Evolutionary conservation across 2,888 invertebrate genomes (phyloP).

Genomic region (Pandemis corylana): DNA sequence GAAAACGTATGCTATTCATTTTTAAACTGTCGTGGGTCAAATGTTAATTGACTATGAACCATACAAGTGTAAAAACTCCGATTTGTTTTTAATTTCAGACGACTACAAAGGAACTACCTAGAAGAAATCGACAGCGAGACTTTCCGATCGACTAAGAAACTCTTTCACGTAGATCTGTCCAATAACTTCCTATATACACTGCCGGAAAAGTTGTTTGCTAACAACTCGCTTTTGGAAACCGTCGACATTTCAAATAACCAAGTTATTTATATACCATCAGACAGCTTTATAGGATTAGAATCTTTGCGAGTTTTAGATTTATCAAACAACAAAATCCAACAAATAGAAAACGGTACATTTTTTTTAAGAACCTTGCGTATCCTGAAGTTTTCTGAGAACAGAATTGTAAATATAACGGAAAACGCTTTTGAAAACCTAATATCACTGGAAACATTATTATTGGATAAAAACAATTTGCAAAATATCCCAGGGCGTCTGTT

Average conservation of each 20-base stretch:
- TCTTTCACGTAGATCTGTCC: slow-evolving; percentile 88
- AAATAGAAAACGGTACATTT: slow-evolving; percentile 85
- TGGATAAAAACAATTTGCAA: slow-evolving; percentile 83
- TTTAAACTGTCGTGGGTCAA: background rate
- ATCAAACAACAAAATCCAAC: slow-evolving; percentile 87
- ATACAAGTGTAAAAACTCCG: background rate
- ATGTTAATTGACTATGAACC: background rate
- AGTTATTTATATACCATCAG: slow-evolving; percentile 84
- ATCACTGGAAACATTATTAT: slow-evolving; percentile 82
- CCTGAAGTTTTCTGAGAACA: slow-evolving; percentile 89
- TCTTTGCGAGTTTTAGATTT: slow-evolving; percentile 88
- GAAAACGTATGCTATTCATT: background rate
- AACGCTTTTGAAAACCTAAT: slow-evolving; percentile 82
- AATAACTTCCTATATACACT: slow-evolving; percentile 86
- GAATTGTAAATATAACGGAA: slow-evolving; percentile 84
- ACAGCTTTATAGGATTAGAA: slow-evolving; percentile 83
- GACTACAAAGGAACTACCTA: slow-evolving; percentile 87
- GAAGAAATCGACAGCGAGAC: slow-evolving; percentile 86
- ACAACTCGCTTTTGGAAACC: slow-evolving; percentile 84
- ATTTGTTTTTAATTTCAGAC: slow-evolving; percentile 75
- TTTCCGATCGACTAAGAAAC: slow-evolving; percentile 84
- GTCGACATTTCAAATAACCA: slow-evolving; percentile 88
- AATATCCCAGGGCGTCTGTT: slow-evolving; percentile 78
- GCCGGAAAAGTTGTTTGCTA: slow-evolving; percentile 85
- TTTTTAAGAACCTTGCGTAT: slow-evolving; percentile 84